phyloP scores from a whole-genome alignment of 2,888 invertebrate species.

The Byasa hedistus region DNA sequence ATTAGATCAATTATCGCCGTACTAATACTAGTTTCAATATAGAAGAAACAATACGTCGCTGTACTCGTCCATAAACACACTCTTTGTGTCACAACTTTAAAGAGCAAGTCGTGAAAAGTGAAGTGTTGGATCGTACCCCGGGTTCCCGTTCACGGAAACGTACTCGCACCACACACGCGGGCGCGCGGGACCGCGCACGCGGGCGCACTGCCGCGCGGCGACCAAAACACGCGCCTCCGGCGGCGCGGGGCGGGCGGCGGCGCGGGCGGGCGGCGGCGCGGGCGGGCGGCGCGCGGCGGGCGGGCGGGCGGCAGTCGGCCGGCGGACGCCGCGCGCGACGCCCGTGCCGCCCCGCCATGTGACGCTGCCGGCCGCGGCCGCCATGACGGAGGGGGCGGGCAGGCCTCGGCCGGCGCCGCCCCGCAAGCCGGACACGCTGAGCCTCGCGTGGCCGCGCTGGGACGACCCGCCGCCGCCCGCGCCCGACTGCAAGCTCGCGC shows the following conservation, averaged over 20 bases:
- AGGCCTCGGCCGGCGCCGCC: constrained; percentile 76
- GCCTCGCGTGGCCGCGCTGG: constrained; percentile 66
- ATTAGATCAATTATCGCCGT: too few relatives aligned
- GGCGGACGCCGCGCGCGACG: constrained; percentile 52
- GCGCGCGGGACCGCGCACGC: constrained; percentile 18
- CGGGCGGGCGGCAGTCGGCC: constrained; percentile 53
- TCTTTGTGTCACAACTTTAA: not conserved
- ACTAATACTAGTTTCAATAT: too few relatives aligned
- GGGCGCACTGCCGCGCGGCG: constrained; percentile 30
- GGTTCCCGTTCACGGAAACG: not conserved
- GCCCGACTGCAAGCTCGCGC: constrained; percentile 52
- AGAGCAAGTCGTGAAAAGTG: constrained; percentile 1
- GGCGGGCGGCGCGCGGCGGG: constrained; percentile 45
- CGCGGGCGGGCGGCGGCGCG: constrained; percentile 42
- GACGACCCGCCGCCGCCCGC: constrained; percentile 77
- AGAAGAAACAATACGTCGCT: too few relatives aligned
- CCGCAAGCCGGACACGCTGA: constrained; percentile 71
- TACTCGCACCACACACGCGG: constrained; percentile 10
- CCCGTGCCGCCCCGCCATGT: constrained; percentile 51
- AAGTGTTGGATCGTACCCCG: not conserved
- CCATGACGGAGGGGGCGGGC: constrained; percentile 74
- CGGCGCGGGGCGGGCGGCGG: constrained; percentile 45
- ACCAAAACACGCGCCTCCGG: constrained; percentile 35
- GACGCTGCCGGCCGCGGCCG: constrained; percentile 56
- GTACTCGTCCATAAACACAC: not conserved